Conservation (phyloP, 2,113 vertebrate species). For the Saguinus midas region DNA sequence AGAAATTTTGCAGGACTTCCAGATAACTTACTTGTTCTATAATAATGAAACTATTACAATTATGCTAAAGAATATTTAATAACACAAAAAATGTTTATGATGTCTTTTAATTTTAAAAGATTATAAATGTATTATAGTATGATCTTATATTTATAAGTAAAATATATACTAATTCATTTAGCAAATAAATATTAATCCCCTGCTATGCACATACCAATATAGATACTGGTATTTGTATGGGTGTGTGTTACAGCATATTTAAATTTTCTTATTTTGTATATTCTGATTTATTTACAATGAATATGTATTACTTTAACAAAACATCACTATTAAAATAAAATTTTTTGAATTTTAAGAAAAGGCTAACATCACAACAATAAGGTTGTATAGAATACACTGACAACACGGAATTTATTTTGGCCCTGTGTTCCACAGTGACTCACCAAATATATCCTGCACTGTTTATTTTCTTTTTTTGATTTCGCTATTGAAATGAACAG, state of each 20-base stretch:
- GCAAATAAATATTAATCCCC: background rate
- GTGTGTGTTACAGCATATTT: background rate
- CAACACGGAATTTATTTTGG: constrained; percentile 68
- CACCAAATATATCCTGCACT: constrained; percentile 67
- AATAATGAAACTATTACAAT: background rate
- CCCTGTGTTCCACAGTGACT: constrained; percentile 55
- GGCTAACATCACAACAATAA: constrained; percentile 40
- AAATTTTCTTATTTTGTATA: constrained; percentile 8
- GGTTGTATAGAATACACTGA: constrained; percentile 52
- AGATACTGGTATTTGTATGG: background rate
- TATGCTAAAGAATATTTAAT: background rate
- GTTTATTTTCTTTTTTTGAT: constrained; percentile 63
- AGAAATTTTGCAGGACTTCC: background rate
- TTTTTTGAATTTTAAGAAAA: constrained; percentile 53
- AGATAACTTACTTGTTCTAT: background rate
- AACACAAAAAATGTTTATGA: background rate
- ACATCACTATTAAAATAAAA: background rate
- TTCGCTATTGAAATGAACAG: constrained; percentile 79
- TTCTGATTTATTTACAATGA: constrained; percentile 10
- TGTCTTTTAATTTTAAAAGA: constrained; percentile 35
- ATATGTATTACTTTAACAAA: background rate
- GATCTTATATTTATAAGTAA: background rate
- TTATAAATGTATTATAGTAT: background rate
- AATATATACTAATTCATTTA: constrained; percentile 5
- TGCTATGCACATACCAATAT: background rate